Conservation (phyloP, 1,140 invertebrate species). For the Drosophila tristis region DNA sequence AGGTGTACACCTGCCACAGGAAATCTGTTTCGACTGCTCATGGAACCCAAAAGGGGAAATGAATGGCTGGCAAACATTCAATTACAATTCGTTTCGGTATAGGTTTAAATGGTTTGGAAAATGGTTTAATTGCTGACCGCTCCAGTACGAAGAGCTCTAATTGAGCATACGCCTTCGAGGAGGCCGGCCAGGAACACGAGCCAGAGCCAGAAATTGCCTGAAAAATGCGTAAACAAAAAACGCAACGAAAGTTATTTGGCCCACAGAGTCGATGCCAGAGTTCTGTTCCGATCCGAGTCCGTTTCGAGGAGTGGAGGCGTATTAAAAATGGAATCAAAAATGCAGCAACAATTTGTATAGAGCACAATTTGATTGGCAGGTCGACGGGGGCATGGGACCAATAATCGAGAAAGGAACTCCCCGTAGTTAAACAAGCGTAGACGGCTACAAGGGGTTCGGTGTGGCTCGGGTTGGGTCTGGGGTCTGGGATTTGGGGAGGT, state of each 20-base stretch:
- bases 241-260: conserved; percentile 71
- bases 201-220: conserved; percentile 24
- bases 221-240: conserved; percentile 65
- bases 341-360: conserved; percentile 74
- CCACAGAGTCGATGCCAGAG: conserved; percentile 33
- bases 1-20: conserved; percentile 28
- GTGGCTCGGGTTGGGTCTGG: conserved; percentile 17
- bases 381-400: conserved; percentile 40
- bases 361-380: conserved; percentile 75
- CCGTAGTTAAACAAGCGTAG: conserved; percentile 48
- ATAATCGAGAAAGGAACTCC: conserved; percentile 49
- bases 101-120: conserved; percentile 72
- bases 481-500: not conserved
- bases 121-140: conserved; percentile 74
- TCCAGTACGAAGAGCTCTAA: conserved; percentile 69
- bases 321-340: conserved; percentile 73
- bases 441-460: conserved; percentile 20
- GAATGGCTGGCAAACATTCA: conserved; percentile 38
- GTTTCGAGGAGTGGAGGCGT: conserved; percentile 10
- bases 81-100: conserved; percentile 61
- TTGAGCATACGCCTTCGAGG: conserved; percentile 62
- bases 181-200: conserved; percentile 28
- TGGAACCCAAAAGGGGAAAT: not conserved
- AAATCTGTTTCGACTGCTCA: conserved; percentile 14
- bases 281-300: not conserved